A percentile compares a stretch with the other conserved stretches of the same genome.
Conservation (phyloP, 2,888 invertebrate species). For the Agrochola lota region DNA sequence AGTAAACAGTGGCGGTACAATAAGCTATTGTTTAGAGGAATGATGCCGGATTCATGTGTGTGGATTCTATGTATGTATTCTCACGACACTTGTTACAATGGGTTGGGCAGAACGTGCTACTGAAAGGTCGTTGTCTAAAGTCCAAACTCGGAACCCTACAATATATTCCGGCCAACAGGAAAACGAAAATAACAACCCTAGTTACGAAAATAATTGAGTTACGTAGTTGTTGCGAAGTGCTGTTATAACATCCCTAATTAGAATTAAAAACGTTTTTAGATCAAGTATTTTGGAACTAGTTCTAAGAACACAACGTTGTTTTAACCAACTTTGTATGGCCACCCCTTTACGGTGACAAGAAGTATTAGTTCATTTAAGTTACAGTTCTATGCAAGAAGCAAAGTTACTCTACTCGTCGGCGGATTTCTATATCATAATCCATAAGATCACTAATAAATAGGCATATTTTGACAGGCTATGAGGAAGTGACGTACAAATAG, state of each 20-base stretch:
- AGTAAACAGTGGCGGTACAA: conserved; percentile 66
- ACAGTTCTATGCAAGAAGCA: not conserved
- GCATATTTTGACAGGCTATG: not conserved
- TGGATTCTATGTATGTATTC: conserved; percentile 57
- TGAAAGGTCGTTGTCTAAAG: not conserved
- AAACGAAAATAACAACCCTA: not conserved
- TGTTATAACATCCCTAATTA: not conserved
- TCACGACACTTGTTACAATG: conserved; percentile 53
- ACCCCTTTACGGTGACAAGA: not conserved
- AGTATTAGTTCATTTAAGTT: not conserved
- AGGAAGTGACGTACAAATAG: not conserved
- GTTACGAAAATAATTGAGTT: not conserved
- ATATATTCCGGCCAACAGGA: not conserved
- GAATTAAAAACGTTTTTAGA: not conserved
- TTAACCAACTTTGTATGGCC: not conserved
- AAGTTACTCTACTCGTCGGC: not conserved
- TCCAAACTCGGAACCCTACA: too few relatives aligned
- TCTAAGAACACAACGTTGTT: conserved; percentile 3
- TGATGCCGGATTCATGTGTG: conserved; percentile 60
- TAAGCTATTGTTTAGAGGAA: conserved; percentile 68
- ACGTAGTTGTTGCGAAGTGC: not conserved
- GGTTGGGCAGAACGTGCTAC: conserved; percentile 21
- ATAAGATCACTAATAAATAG: not conserved
- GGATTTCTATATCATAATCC: not conserved
- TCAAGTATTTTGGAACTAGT: not conserved